Base-by-base conservation (phyloP, 2,797 vertebrate genomes). In the Tamandua tetradactyla region DNA sequence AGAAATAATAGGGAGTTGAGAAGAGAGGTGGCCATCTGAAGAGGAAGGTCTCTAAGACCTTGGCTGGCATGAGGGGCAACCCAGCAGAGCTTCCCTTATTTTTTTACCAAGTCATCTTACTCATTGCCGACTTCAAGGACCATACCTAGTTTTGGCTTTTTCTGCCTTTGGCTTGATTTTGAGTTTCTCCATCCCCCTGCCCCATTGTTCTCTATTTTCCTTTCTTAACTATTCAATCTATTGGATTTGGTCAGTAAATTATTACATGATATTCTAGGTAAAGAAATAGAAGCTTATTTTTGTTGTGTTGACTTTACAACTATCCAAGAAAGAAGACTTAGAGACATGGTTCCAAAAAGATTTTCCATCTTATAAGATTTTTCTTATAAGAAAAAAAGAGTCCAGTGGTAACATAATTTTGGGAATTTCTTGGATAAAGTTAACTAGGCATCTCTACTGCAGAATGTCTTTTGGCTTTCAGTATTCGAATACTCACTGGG, bases 381-480 rank as follows among this genome's bases (percentile, higher is more conserved):
- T n/a, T n/a, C 2, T 78, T 79, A 72, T 35, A 35, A 23, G 8
- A 20, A 32, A 27, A 57, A 62, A 62, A 80, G 3, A 4, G 37
- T 12, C 23, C 18, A 57, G 5, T 82, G 47, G 47, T 80, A 92
- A 49, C 5, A 30, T 10, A 89, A 32, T 5, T 86, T 93, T 42
- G 23, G 9, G 44, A 44, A 84, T 64, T 82, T 91, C 66, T 81
- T 88, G 47, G n/a, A 71, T 90, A 87, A 64, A 59, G 87, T 69
- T 80, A 66, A 64, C n/a, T 89, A 66, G 78, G 64, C 22, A 64
- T 57, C 44, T 76, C 15, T 87, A 69, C 30, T 18, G 11, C 7
- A 94, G 62, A 32, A 71, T 42, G 32, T 27, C 30, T 84, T 80
- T 90, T 42, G 81, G 23, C 10, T 91, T 91, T 95, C 7, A 66